A percentile compares a stretch with the other conserved stretches of the same genome.
phyloP scores from a whole-genome alignment of 2,888 invertebrate species.

The Platyscelio sp. region DNA sequence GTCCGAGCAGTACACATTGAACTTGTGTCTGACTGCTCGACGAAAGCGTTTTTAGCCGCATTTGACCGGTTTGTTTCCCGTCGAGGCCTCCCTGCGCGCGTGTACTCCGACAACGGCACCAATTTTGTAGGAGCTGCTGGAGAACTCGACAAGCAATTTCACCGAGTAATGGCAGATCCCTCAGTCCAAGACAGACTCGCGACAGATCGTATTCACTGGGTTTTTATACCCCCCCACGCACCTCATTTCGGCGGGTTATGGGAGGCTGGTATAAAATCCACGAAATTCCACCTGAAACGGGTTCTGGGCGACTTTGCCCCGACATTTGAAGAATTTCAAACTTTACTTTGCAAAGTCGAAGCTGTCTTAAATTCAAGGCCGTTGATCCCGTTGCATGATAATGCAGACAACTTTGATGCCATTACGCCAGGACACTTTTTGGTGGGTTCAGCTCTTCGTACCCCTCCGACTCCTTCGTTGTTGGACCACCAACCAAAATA shows the following conservation, averaged over 20 bases:
- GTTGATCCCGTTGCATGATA: background rate
- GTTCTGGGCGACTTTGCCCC: background rate
- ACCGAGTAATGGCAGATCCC: background rate
- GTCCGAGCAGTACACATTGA: constrained; percentile 17
- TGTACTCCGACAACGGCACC: background rate
- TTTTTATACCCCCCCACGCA: background rate
- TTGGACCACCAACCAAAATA: constrained; percentile 12
- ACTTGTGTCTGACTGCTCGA: background rate
- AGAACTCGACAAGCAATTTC: background rate
- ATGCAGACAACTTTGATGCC: background rate
- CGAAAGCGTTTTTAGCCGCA: background rate
- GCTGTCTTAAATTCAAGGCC: background rate
- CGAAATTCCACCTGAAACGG: background rate
- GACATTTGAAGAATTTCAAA: background rate
- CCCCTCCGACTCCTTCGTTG: background rate
- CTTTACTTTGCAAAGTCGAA: background rate
- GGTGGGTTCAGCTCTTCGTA: background rate
- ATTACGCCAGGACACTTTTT: background rate
- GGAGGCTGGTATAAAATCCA: background rate
- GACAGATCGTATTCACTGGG: background rate
- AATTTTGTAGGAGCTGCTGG: background rate
- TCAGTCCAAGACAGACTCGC: background rate
- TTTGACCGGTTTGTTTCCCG: background rate
- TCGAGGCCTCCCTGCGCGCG: background rate
- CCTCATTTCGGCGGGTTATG: background rate